Conservation (phyloP, 2,797 vertebrate species). For the Aulostomus chinensis region DNA sequence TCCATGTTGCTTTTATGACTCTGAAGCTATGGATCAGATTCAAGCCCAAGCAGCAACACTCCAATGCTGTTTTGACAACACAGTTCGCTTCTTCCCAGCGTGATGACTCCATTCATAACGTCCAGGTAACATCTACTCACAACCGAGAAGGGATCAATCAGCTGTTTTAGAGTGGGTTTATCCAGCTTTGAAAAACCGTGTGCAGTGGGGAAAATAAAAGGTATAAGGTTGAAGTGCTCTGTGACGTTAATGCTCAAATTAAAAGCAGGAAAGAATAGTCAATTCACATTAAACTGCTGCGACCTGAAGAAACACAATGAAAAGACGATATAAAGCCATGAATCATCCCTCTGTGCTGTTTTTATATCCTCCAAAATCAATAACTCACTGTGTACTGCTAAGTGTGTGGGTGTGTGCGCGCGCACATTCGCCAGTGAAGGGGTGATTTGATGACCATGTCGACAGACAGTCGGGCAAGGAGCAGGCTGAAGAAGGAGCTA, state of each 20-base stretch:
- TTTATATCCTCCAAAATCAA: slow-evolving; percentile 43
- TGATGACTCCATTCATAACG: no score
- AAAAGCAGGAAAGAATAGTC: not conserved
- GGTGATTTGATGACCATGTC: slow-evolving; percentile 30
- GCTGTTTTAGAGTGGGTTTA: no score
- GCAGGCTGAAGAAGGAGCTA: slow-evolving; percentile 27
- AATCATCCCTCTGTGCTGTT: slow-evolving; percentile 34
- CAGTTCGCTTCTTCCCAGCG: no score
- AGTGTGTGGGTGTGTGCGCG: slow-evolving; percentile 16
- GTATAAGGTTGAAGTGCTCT: no score
- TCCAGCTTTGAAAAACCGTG: no score
- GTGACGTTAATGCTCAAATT: slow-evolving; percentile 5
- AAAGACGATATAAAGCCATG: slow-evolving; percentile 33
- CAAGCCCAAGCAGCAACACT: no score
- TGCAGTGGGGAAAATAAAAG: no score
- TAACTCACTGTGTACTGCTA: slow-evolving; percentile 46
- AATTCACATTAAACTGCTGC: not conserved
- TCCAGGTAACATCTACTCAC: no score
- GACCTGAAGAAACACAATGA: slow-evolving; percentile 22
- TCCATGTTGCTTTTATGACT: no score
- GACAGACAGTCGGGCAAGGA: slow-evolving; percentile 38
- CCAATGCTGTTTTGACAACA: no score
- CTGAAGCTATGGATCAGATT: no score
- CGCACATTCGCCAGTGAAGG: slow-evolving; percentile 5
- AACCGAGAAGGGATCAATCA: no score